Conservation (phyloP, 2,888 invertebrate species). For the Caenorhabditis imperialis region DNA sequence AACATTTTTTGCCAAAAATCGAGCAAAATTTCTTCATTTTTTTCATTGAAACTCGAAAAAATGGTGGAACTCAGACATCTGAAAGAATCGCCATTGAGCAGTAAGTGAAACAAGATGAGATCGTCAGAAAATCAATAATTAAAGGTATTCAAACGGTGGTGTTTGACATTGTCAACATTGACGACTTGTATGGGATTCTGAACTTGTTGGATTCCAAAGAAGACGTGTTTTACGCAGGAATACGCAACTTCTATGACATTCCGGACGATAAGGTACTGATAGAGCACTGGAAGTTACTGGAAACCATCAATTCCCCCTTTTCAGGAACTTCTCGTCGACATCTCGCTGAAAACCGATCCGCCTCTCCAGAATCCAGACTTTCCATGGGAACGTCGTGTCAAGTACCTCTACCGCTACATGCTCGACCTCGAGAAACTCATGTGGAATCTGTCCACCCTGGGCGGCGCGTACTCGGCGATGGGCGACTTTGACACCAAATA, state of each 20-base stretch:
- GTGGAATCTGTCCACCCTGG: conserved; percentile 95
- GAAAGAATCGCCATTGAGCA: conserved; percentile 17
- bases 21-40: too few species aligned
- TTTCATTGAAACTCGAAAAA: background rate
- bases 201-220: conserved; percentile 6
- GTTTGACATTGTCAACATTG: conserved; percentile 20
- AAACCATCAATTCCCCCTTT: background rate
- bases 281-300: background rate
- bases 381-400: conserved; percentile 56
- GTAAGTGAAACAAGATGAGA: conserved; percentile 4
- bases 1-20: background rate
- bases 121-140: background rate
- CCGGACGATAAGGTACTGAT: conserved; percentile 9
- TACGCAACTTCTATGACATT: conserved; percentile 28
- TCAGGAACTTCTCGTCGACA: conserved; percentile 23
- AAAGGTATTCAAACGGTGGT: conserved; percentile 8
- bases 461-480: conserved; percentile 94
- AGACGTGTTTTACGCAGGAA: conserved; percentile 14
- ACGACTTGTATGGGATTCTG: conserved; percentile 33
- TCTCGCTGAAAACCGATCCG: conserved; percentile 9
- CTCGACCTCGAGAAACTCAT: conserved; percentile 87
- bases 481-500: conserved; percentile 85
- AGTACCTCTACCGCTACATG: conserved; percentile 42
- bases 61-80: conserved; percentile 14
- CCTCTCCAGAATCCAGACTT: conserved; percentile 30